Evolutionary conservation across 1,140 invertebrate genomes (phyloP).

Genomic region (Drosophila pachea): DNA sequence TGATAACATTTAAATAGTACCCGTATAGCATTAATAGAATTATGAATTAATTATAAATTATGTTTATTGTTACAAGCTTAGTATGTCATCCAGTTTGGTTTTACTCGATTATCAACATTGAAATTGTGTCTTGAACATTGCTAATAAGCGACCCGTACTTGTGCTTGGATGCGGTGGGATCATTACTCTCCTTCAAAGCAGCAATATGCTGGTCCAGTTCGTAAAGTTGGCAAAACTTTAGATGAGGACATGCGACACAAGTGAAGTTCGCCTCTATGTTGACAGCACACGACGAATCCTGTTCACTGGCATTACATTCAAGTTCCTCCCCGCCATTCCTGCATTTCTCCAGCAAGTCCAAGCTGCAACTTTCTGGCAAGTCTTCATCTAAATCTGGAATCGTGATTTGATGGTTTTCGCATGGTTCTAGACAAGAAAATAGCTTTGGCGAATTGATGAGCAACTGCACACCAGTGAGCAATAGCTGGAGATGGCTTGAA

Average conservation of each 20-base stretch:
- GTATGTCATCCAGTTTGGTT: background rate
- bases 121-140: background rate
- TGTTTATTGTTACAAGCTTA: constrained; percentile 25
- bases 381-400: background rate
- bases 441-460: constrained; percentile 29
- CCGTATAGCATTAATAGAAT: constrained; percentile 2
- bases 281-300: background rate
- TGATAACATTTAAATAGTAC: constrained; percentile 84
- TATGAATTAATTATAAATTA: constrained; percentile 8
- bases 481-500: constrained; percentile 27
- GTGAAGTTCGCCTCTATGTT: background rate
- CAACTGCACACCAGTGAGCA: constrained; percentile 44
- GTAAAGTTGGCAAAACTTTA: background rate
- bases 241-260: constrained; percentile 1
- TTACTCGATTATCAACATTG: background rate
- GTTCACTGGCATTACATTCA: too few relatives aligned
- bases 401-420: constrained; percentile 13
- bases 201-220: constrained; percentile 5
- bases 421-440: constrained; percentile 24
- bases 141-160: background rate
- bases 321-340: too few relatives aligned
- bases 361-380: background rate
- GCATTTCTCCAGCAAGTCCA: too few relatives aligned
- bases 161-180: background rate
- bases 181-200: background rate